A percentile compares a stretch with the other conserved stretches of the same genome.
Conservation (phyloP, 2,797 vertebrate species). For the Acanthurus leucopareius region DNA sequence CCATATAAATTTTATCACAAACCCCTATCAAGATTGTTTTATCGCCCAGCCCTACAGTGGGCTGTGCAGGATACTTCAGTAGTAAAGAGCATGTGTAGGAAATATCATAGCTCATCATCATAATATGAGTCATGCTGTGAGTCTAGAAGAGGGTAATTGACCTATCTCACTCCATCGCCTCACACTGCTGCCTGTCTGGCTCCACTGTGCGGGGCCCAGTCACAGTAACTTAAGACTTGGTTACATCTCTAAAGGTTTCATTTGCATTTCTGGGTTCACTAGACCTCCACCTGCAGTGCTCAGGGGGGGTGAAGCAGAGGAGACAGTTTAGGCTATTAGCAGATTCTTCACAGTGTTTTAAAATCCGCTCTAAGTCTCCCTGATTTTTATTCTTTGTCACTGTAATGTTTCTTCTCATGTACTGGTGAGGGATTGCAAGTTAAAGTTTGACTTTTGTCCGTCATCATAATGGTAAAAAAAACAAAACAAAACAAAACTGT, state of each 20-base stretch:
- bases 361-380: neutral
- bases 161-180: slow-evolving; percentile 22
- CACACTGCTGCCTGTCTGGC: slow-evolving; percentile 5
- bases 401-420: neutral
- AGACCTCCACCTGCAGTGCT: slow-evolving; percentile 35
- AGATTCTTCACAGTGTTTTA: neutral
- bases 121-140: slow-evolving; percentile 41
- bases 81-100: slow-evolving; percentile 17
- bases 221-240: slow-evolving; percentile 17
- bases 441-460: neutral
- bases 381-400: neutral
- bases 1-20: too few species aligned
- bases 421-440: neutral
- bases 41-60: neutral
- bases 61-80: neutral
- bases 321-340: neutral
- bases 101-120: slow-evolving; percentile 35
- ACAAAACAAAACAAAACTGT: neutral
- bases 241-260: slow-evolving; percentile 46
- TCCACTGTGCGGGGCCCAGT: slow-evolving; percentile 14
- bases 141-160: slow-evolving; percentile 33
- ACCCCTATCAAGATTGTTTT: too few species aligned
- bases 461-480: neutral
- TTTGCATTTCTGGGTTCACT: slow-evolving; percentile 48
- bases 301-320: neutral